Conservation (phyloP, 92 coral and sea anemone genomes). For the Diadumene lineata region DNA sequence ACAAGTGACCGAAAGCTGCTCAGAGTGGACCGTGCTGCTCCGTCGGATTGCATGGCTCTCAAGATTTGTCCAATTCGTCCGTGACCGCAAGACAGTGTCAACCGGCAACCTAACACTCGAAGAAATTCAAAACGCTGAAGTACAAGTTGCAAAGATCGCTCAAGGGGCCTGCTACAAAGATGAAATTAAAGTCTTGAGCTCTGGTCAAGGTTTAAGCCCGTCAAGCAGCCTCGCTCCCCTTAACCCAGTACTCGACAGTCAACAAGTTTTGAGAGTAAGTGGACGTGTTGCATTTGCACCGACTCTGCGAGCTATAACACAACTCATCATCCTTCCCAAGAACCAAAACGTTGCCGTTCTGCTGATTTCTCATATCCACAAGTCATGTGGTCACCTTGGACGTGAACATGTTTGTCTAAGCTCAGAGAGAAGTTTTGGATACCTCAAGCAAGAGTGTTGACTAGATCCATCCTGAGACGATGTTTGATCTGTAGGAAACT, state of each 20-base stretch:
- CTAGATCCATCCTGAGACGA: slow-evolving; percentile 11
- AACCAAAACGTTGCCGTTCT: slow-evolving; percentile 46
- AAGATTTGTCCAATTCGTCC: slow-evolving; percentile 31
- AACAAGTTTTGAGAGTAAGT: slow-evolving; percentile 46
- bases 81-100: slow-evolving; percentile 19
- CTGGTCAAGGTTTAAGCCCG: slow-evolving; percentile 24
- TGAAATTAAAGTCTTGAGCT: slow-evolving; percentile 42
- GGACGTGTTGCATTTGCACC: too few species aligned
- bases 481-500: slow-evolving; percentile 49
- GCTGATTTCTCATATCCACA: slow-evolving; percentile 28
- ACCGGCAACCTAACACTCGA: slow-evolving; percentile 35
- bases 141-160: slow-evolving; percentile 31
- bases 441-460: slow-evolving; percentile 30
- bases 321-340: slow-evolving; percentile 36
- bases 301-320: slow-evolving; percentile 14
- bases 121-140: slow-evolving; percentile 43
- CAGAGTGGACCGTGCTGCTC: slow-evolving; percentile 29
- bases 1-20: slow-evolving; percentile 11
- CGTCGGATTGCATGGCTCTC: slow-evolving; percentile 54
- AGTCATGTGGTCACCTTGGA: slow-evolving; percentile 50
- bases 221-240: slow-evolving; percentile 49
- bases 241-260: slow-evolving; percentile 43
- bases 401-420: slow-evolving; percentile 56
- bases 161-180: slow-evolving; percentile 37
- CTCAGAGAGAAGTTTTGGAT: slow-evolving; percentile 56